Conservation (phyloP, 2,797 vertebrate species). For the Sebastes taczanowskii region DNA sequence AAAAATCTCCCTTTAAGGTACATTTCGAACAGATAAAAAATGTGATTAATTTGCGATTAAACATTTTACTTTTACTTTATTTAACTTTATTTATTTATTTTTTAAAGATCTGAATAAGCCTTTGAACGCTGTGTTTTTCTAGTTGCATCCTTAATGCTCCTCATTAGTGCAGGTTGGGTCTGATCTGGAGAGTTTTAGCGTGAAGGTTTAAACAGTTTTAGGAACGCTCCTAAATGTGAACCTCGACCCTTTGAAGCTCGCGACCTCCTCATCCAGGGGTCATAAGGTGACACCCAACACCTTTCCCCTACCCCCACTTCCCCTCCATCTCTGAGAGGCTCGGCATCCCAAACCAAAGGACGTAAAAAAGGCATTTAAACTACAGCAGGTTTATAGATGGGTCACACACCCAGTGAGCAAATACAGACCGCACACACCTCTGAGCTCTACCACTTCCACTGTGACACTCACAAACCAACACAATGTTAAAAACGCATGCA, state of each 20-base stretch:
- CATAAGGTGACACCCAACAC: slow-evolving; percentile 69
- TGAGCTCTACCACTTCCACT: background rate
- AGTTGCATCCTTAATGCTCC: background rate
- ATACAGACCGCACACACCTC: slow-evolving; percentile 17
- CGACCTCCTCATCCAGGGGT: slow-evolving; percentile 66
- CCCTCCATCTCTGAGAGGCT: background rate
- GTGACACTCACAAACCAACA: background rate
- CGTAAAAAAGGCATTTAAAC: slow-evolving; percentile 15
- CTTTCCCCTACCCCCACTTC: slow-evolving; percentile 11
- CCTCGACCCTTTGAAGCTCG: slow-evolving; percentile 69
- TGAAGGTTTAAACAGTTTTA: slow-evolving; percentile 32
- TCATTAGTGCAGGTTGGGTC: slow-evolving; percentile 33
- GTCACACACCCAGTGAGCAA: slow-evolving; percentile 29
- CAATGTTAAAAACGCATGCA: background rate
- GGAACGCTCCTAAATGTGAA: slow-evolving; percentile 26
- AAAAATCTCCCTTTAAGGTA: no score
- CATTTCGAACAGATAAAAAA: no score
- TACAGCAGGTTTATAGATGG: slow-evolving; percentile 31
- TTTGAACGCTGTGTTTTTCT: background rate
- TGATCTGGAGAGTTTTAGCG: slow-evolving; percentile 28
- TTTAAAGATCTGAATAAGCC: background rate
- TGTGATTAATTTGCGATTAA: no score
- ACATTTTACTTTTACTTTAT: no score
- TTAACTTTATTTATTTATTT: no score
- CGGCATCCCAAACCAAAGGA: slow-evolving; percentile 13